A percentile compares a stretch with the other conserved stretches of the same genome.
Conservation (phyloP, 2,797 vertebrate genomes). For the Semotilus atromaculatus region DNA sequence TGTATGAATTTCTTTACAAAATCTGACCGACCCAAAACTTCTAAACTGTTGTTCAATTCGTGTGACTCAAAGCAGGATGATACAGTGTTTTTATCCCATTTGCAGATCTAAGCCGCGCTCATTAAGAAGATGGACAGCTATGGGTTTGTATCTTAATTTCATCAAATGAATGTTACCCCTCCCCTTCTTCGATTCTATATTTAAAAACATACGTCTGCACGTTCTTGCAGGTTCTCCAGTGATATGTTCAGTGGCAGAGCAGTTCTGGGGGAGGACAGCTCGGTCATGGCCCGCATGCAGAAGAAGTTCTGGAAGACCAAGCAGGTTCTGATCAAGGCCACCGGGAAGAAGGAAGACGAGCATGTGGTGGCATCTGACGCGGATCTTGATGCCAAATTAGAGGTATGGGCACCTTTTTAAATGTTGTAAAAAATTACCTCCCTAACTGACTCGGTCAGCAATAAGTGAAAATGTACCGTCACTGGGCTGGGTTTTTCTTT, state of each 20-base stretch:
- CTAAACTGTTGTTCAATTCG: not conserved
- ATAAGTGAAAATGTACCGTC: not conserved
- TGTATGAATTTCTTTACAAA: not conserved
- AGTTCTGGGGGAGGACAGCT: conserved; percentile 77
- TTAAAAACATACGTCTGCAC: not conserved
- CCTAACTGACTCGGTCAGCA: not conserved
- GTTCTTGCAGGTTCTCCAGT: conserved; percentile 71
- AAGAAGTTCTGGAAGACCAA: conserved; percentile 91
- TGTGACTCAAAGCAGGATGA: not conserved
- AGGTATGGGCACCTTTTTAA: conserved; percentile 69
- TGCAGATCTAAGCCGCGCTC: conserved; percentile 47
- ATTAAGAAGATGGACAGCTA: conserved; percentile 60
- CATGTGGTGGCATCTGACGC: conserved; percentile 84
- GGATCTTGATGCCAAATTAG: conserved; percentile 84
- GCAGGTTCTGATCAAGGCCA: conserved; percentile 86
- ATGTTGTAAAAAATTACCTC: not conserved
- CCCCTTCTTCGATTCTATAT: not conserved
- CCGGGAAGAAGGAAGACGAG: conserved; percentile 89
- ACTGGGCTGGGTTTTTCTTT: not conserved
- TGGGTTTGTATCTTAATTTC: conserved; percentile 53
- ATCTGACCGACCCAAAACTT: not conserved
- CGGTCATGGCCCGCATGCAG: conserved; percentile 85
- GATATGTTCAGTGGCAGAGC: conserved; percentile 77
- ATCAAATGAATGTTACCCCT: not conserved
- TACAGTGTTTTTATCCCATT: not conserved